These are phyloP conservation scores for Urocyon cinereoargenteus DNA, from an alignment of 2,797 vertebrate species.

Conservation along the genomic window DNA sequence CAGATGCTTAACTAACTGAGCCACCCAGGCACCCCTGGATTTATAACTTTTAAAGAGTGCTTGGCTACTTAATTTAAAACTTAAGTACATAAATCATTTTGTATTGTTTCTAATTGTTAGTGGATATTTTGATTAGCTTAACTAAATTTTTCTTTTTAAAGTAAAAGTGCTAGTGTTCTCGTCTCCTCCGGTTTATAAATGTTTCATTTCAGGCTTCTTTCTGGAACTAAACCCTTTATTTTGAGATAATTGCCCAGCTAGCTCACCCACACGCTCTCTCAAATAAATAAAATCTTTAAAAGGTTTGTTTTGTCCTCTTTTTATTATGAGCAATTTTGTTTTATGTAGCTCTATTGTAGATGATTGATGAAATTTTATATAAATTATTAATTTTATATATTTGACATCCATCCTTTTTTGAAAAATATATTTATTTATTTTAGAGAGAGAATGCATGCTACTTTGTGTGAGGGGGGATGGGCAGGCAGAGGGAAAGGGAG, in stretches of 20 bases:
- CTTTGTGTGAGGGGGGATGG: too few relatives aligned
- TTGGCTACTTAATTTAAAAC: not conserved
- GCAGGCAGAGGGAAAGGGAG: too few relatives aligned
- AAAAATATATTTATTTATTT: not conserved
- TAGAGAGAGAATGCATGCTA: too few relatives aligned
- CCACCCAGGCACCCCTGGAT: not conserved
- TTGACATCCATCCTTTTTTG: not conserved
- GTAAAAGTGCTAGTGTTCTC: not conserved
- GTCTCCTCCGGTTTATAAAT: not conserved
- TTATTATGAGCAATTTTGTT: not conserved
- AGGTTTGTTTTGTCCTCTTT: not conserved
- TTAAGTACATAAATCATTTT: not conserved
- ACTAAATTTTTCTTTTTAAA: not conserved
- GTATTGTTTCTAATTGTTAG: not conserved
- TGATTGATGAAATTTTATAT: not conserved
- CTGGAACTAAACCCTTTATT: conserved; percentile 2
- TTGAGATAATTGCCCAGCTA: not conserved
- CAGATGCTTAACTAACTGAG: not conserved
- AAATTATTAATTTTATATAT: not conserved
- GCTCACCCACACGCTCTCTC: too few relatives aligned
- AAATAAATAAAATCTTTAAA: too few relatives aligned
- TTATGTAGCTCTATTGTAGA: not conserved
- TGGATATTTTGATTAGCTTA: not conserved
- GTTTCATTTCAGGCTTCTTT: not conserved
- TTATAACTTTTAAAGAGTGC: not conserved